Conservation (phyloP, 2,797 vertebrate species). For the Enteromius trimaculatus region DNA sequence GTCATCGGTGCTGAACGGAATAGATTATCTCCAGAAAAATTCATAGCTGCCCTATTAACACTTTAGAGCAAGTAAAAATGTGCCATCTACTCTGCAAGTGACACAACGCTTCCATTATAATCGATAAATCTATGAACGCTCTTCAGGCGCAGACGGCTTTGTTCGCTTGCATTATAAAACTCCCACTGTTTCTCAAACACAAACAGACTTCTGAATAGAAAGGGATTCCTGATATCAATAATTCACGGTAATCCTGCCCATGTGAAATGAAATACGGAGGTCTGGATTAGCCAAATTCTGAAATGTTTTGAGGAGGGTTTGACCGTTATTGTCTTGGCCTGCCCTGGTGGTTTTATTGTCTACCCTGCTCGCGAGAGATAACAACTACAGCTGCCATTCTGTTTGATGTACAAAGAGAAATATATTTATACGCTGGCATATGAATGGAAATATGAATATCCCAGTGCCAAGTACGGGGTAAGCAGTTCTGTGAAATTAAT, state of each 20-base stretch:
- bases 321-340: slow-evolving; percentile 8
- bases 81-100: neutral
- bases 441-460: slow-evolving; percentile 42
- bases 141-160: slow-evolving; percentile 1
- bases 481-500: slow-evolving; percentile 42
- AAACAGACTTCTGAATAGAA: neutral
- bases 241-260: slow-evolving; percentile 16
- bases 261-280: slow-evolving; percentile 22
- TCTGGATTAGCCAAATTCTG: slow-evolving; percentile 39
- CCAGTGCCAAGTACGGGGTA: slow-evolving; percentile 28
- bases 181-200: neutral
- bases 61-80: neutral
- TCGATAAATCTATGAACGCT: neutral
- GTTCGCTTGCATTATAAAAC: neutral
- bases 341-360: slow-evolving; percentile 35
- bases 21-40: slow-evolving; percentile 6
- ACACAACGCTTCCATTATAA: neutral
- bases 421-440: slow-evolving; percentile 19
- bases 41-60: slow-evolving; percentile 2
- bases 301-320: slow-evolving; percentile 15
- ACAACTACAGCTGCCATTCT: slow-evolving; percentile 31
- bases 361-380: slow-evolving; percentile 32
- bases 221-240: slow-evolving; percentile 34
- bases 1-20: neutral
- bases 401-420: slow-evolving; percentile 38